phyloP scores from a whole-genome alignment of 2,113 vertebrate species.

The Gymnorhina tibicen region DNA sequence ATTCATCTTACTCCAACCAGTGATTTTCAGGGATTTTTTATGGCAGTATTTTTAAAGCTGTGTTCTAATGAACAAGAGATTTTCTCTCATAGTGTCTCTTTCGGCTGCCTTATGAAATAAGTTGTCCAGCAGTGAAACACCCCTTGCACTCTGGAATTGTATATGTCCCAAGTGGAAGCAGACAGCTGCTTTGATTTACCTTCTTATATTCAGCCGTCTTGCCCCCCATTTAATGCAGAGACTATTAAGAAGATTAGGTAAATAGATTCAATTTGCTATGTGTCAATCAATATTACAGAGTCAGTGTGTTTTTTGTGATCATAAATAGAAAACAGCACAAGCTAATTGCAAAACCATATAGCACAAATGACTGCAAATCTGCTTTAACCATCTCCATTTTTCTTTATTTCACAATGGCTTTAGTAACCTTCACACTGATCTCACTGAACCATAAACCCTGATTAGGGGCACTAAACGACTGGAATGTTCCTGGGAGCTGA shows the following conservation, averaged over 20 bases:
- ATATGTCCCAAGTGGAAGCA: background rate
- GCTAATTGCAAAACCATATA: background rate
- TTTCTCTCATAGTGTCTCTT: background rate
- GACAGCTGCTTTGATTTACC: background rate
- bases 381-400: background rate
- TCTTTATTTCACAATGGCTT: background rate
- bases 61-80: constrained; percentile 10
- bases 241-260: background rate
- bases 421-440: background rate
- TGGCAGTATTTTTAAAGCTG: constrained; percentile 6
- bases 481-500: background rate
- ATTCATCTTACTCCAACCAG: constrained; percentile 3
- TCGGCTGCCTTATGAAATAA: background rate
- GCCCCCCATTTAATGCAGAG: background rate
- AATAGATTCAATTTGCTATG: constrained; percentile 5
- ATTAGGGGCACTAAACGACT: background rate
- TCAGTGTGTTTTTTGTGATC: background rate
- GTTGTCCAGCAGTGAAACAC: background rate
- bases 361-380: background rate
- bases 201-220: background rate
- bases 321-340: background rate
- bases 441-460: background rate
- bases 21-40: background rate
- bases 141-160: background rate
- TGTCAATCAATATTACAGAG: background rate